Evolutionary conservation across 2,797 vertebrate genomes (phyloP), one percentile per base, ranked within the genome.

Genomic region (Aldrovandia affinis): DNA sequence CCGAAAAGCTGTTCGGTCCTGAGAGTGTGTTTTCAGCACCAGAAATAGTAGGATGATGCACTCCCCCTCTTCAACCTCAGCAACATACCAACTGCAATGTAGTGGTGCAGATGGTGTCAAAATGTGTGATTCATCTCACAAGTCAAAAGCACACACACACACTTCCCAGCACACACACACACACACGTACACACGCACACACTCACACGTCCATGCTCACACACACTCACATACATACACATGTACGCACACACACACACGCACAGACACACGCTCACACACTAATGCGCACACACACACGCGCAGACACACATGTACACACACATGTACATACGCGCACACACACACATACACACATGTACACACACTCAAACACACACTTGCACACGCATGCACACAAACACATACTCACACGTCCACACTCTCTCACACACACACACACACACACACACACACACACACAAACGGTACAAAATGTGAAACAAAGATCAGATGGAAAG

Each of bases 31-130:
- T 83, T 68, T 83, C 33, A 33, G 44, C 1, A 33, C 61, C 61
- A 12, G 30, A 70, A 84, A 84, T 80, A 84, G 78, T 44, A 9
- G 10, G 57, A 33, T 84, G 83, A 80, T 68, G 44, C 25, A 39
- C 33, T 39, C 28, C 22, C 20, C 10, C n/a, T 14, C 28, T 30
- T n/a, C n/a, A 54, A 20, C 9, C 14, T 20, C 83, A 22, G 42
- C 2, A n/a, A 30, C 44, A 39, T 42, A 10, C 25, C 30, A 59
- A 63, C 36, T 63, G 42, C 59, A 78, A 80, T 15, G 8, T 18
- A 28, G 39, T 47, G 57, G 22, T 33, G 54, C 83, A 84, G 83
- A 70, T 80, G 83, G 83, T 20, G 36, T 47, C 28, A 54, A 33
- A 50, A 61, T 78, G 59, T 77, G 63, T 80, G 50, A 84, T 84